phyloP scores from a whole-genome alignment of 2,888 invertebrate species.

The Periphyllus acericola region DNA sequence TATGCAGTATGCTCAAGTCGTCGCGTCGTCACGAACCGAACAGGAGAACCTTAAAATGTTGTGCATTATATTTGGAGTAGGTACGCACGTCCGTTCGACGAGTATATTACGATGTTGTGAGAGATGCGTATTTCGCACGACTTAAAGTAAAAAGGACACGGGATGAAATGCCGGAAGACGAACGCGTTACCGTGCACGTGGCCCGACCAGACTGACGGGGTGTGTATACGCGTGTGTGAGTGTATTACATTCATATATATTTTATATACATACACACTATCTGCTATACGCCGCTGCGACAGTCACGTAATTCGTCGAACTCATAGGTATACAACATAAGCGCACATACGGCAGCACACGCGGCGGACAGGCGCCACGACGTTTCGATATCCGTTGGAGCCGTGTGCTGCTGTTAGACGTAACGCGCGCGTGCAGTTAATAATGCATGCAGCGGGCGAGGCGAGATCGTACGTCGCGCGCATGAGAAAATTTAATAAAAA shows the following conservation, averaged over 20 bases:
- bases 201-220: not conserved
- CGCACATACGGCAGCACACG: not conserved
- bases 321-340: too few species aligned
- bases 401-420: not conserved
- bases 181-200: not conserved
- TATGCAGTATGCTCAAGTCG: not conserved
- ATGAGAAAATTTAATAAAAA: not conserved
- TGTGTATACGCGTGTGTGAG: not conserved
- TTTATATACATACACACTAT: too few species aligned
- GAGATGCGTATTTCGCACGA: too few species aligned
- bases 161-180: too few species aligned
- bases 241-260: too few species aligned
- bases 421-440: not conserved
- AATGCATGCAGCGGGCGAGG: not conserved
- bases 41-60: too few species aligned
- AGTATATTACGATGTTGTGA: too few species aligned
- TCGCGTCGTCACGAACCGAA: not conserved
- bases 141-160: too few species aligned
- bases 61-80: too few species aligned
- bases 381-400: not conserved
- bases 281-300: not conserved
- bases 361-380: constrained; percentile 24
- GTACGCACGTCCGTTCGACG: too few species aligned
- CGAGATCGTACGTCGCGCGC: not conserved
- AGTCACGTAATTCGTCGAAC: constrained; percentile 12